Base-by-base conservation (phyloP, 2,113 vertebrate genomes). In the Rhinoderma darwinii region DNA sequence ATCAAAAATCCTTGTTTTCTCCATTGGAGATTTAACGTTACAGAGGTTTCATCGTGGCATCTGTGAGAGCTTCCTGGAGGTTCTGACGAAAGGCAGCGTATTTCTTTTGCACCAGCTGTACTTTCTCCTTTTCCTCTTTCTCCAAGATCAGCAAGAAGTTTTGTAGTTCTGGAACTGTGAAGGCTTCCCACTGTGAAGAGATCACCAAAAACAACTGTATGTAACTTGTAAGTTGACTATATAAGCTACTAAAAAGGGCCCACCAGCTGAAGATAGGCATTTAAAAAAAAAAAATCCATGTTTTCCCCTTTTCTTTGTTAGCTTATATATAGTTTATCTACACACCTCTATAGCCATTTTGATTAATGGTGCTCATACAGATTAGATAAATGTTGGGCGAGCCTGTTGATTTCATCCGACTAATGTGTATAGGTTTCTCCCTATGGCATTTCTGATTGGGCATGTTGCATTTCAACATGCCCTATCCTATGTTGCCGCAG, bases 91-190 rank as follows among this genome's bases (percentile, higher is more conserved):
- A 98, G 74, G 84, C 88, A 66, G 88, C 15, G 0, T 97, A 99
- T 89, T 96, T 97, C 87, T 94, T 96, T 85, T 95, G 91, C 87
- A 99, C 96, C 83, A 95, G 94, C 20, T 95, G 95, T 78, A 98
- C 90, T 56, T 97, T 98, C 79, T 99, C 98, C 5, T 92, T 90
- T 89, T 99, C 98, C 82, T 99, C 98, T 73, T 96, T 99, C 85
- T 93, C 93, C 92, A 99, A 92, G 89, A 99, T 97, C 2, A 96
- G 93, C 89, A 99, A 90, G 94, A 99, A 99, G 93, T 99, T 99
- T 91, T 99, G 96, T 37, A 99, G 96, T 92, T 99, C 98, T 0
- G 98, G 98, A 87, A 99, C 95, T 20, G 97, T 98, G 93, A 99
- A 99, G 0, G 97, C 98, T 0, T 99, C 96, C 97, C 97, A 99